These are phyloP conservation scores for Mesoclemmys tuberculata DNA, from an alignment of 2,113 vertebrate genomes.

Conservation along the genomic window DNA sequence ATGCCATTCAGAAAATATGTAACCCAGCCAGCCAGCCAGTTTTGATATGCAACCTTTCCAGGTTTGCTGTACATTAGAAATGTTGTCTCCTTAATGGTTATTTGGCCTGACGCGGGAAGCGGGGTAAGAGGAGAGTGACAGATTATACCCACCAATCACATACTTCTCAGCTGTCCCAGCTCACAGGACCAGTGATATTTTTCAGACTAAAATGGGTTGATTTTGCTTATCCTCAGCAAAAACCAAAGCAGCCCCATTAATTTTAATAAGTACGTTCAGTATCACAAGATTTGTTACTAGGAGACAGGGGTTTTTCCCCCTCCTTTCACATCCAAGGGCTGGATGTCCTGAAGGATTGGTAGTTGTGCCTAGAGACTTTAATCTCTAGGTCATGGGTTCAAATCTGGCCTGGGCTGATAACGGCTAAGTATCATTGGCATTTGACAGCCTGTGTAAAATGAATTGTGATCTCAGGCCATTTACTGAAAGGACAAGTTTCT, in stretches of 20 bases:
- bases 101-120: rapidly evolving
- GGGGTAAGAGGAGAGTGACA: background rate
- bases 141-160: background rate
- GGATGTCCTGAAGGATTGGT: background rate
- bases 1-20: background rate
- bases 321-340: background rate
- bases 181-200: background rate
- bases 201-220: background rate
- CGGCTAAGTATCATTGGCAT: background rate
- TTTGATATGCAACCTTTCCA: background rate
- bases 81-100: background rate
- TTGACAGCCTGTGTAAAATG: background rate
- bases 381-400: too few relatives aligned
- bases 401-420: background rate
- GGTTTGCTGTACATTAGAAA: background rate
- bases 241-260: background rate
- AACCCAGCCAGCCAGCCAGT: background rate
- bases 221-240: background rate
- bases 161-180: background rate
- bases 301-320: background rate
- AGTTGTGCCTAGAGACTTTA: background rate
- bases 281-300: background rate
- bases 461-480: background rate
- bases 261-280: too few relatives aligned
- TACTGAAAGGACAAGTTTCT: rapidly evolving